Evolutionary conservation across 2,113 vertebrate genomes (phyloP), one percentile per base, ranked within the genome.

Genomic region (Pterocles burchelli): DNA sequence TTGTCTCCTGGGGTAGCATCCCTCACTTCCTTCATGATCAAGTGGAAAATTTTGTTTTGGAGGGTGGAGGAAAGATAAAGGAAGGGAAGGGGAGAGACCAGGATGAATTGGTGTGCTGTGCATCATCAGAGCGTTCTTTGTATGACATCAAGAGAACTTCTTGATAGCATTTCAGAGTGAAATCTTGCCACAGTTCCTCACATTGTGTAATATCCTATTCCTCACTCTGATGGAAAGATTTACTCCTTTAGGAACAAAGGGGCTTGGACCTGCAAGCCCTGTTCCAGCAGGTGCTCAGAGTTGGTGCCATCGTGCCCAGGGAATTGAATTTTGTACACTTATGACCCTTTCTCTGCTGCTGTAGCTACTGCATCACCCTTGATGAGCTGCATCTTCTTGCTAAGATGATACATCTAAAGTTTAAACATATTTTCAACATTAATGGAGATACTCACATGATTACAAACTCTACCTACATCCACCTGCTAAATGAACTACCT

Each of bases 21-120:
- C 88, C 45, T 88, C 88, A 77, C 68, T 96, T 97, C 96, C 96
- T 94, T 65, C 70, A 87, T 38, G 45, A 94, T 45, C 52, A 49
- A 93, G 36, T 2, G 10, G 83, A 95, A 88, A 85, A 34, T 46
- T 86, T 77, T 77, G 31, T n/a, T 71, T 67, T 66, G 38, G 45
- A 95, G 43, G 34, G 67, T 80, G 93, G 57, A 74, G 59, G 29
- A 80, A 88, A 95, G 79, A 67, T 55, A 83, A 90, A 88, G 82
- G 75, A 85, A 74, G 38, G 61, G 41, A 89, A 94, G 24, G n/a
- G n/a, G 48, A 93, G 26, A 94, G 38, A 84, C 12, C 38, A 54
- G 36, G 63, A 74, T 28, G 70, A 61, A 63, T 2, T 25, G 28
- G 11, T 46, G 45, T 26, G 54, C 61, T 57, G 28, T 63, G 17